These are phyloP conservation scores for Myotis yumanensis DNA, from an alignment of 2,113 vertebrate genomes.

Conservation along the genomic window DNA sequence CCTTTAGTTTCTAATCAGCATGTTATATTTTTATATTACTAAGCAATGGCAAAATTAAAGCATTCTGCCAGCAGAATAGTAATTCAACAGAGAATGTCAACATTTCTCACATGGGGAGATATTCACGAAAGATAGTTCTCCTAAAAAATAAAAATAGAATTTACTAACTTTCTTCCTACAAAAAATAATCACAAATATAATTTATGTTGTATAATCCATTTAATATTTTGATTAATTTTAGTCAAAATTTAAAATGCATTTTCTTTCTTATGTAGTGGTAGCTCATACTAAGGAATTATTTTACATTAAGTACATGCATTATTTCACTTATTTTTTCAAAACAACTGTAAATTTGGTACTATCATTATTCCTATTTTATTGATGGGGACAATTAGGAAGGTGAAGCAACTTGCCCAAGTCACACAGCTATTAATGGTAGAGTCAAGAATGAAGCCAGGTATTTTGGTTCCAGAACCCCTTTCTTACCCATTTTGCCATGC, in stretches of 20 bases:
- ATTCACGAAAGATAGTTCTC: conserved; percentile 33
- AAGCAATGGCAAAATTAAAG: conserved; percentile 14
- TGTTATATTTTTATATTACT: conserved; percentile 41
- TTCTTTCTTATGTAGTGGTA: background rate
- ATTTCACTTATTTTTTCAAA: conserved; percentile 63
- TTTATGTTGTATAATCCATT: conserved; percentile 21
- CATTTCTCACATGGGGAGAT: background rate
- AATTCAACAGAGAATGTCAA: conserved; percentile 66
- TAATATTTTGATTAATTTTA: conserved; percentile 21
- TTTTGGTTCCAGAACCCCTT: conserved; percentile 15
- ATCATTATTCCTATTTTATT: conserved; percentile 43
- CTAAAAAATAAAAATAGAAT: conserved; percentile 50
- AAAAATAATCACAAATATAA: conserved; percentile 51
- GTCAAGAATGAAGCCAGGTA: background rate
- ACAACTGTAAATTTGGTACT: background rate
- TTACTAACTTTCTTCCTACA: conserved; percentile 44
- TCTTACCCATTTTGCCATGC: background rate
- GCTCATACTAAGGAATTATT: background rate
- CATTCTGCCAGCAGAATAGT: conserved; percentile 5
- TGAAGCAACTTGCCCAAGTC: conserved; percentile 5
- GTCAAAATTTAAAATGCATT: background rate
- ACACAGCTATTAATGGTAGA: background rate
- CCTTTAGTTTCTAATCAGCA: conserved; percentile 54
- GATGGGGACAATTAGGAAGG: background rate
- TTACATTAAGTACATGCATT: background rate